Evolutionary conservation across 1,140 invertebrate genomes (phyloP).

Genomic region (Drosophila sp.): DNA sequence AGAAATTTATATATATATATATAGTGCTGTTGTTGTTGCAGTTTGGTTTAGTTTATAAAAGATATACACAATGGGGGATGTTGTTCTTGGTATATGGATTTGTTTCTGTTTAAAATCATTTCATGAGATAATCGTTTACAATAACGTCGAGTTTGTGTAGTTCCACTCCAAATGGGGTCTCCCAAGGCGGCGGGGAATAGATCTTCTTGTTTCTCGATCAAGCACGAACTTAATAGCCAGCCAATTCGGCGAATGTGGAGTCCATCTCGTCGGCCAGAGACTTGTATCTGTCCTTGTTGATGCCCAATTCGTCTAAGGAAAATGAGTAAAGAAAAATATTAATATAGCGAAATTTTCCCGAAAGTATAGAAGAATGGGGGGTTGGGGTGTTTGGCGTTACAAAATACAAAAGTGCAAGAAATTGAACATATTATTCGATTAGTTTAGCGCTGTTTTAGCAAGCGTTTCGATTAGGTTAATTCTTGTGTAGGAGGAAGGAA

Average conservation of each 20-base stretch:
- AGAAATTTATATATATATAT: conserved; percentile 71
- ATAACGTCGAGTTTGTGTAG: conserved; percentile 56
- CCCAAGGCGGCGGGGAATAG: conserved; percentile 15
- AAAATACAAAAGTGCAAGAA: conserved; percentile 26
- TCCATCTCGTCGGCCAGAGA: conserved; percentile 97
- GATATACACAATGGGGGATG: conserved; percentile 74
- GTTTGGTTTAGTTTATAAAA: conserved; percentile 19
- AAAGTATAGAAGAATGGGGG: neutral
- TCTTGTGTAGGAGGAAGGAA: conserved; percentile 18
- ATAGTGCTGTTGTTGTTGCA: conserved; percentile 2
- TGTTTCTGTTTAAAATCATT: conserved; percentile 43
- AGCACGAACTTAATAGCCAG: conserved; percentile 87
- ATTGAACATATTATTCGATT: conserved; percentile 15
- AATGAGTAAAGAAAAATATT: conserved; percentile 64
- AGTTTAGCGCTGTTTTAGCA: conserved; percentile 59
- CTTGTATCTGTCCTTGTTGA: conserved; percentile 99
- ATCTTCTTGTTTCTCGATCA: conserved; percentile 19
- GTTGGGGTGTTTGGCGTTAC: neutral
- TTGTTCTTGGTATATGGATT: conserved; percentile 67
- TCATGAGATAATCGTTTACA: conserved; percentile 72
- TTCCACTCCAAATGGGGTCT: conserved; percentile 36
- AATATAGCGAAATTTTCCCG: conserved; percentile 6
- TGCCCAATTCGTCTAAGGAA: conserved; percentile 95
- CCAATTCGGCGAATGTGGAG: conserved; percentile 98
- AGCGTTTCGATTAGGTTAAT: conserved; percentile 48